Evolutionary conservation across 2,888 invertebrate genomes (phyloP), one percentile per base, ranked within the genome.

Genomic region (Drosophila testacea): DNA sequence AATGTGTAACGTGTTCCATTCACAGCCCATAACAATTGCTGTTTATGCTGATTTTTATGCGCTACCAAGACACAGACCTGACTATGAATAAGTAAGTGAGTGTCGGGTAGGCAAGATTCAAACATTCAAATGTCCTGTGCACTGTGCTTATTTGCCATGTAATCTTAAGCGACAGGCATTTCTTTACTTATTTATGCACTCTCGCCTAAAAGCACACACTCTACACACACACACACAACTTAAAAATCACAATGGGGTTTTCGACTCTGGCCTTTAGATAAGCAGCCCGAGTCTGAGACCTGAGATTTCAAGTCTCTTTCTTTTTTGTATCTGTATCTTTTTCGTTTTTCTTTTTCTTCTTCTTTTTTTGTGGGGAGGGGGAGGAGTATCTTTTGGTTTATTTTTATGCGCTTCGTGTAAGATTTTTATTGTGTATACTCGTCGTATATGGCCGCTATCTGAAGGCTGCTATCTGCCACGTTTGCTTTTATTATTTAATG

Each of bases 401-500:
- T 85, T 88, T 85, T 89, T 90, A 89, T 88, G 88, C 79, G 77
- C 81, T 87, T 79, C 88, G 88, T 88, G 89, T 88, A 83, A 85
- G 89, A 89, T 85, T 85, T 85, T 89, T 89, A 89, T 85, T 85
- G 88, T 85, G 87, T 86, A 72, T 69, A 71, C 83, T 76, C 67
- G 67, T 67, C 82, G 79, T 74, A 64, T 74, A 68, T 74, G 75
- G 64, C 54, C 59, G 68, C 74, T 81, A 82, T 87, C 83, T 73
- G 78, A 60, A 50, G 66, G 73, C 78, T 79, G 73, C 81, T 86
- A 76, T 84, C 87, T 83, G 89, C 88, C 81, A 83, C 79, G 81
- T 85, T 90, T 79, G 85, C 88, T 90, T 89, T 91, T 90, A 90
- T 90, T 90, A 91, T 90, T 90, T 91, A 90, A 87, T 88, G 86